These are phyloP conservation scores for Dolichotis patagonum DNA, from an alignment of 2,113 vertebrate genomes.

Conservation along the genomic window DNA sequence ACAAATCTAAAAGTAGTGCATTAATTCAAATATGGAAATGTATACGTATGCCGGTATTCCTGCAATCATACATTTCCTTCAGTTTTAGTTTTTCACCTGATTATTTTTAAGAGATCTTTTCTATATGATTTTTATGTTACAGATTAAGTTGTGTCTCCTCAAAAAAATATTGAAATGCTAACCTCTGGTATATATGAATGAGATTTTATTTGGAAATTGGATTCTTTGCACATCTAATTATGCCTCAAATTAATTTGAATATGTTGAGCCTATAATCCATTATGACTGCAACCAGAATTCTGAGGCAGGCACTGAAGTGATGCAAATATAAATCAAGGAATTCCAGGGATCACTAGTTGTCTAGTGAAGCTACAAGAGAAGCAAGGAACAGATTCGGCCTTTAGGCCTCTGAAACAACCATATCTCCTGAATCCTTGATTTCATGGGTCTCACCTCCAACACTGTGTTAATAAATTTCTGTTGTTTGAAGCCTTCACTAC, in stretches of 20 bases:
- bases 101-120: neutral
- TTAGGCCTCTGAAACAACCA: neutral
- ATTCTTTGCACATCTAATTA: neutral
- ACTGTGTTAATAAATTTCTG: neutral
- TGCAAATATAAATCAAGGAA: neutral
- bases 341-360: neutral
- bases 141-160: neutral
- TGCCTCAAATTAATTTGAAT: neutral
- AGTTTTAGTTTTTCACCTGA: neutral
- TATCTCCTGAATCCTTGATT: neutral
- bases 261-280: neutral
- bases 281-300: neutral
- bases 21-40: neutral
- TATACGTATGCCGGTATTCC: neutral
- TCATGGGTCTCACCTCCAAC: neutral
- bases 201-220: neutral
- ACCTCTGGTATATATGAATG: neutral
- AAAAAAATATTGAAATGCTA: neutral
- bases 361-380: neutral
- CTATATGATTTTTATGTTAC: neutral
- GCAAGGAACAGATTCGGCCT: neutral
- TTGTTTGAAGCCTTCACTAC: neutral
- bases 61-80: neutral
- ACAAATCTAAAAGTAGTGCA: neutral
- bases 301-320: neutral